A percentile compares a stretch with the other conserved stretches of the same genome.
Conservation (phyloP, 2,113 vertebrate species). For the Uropsilus gracilis region DNA sequence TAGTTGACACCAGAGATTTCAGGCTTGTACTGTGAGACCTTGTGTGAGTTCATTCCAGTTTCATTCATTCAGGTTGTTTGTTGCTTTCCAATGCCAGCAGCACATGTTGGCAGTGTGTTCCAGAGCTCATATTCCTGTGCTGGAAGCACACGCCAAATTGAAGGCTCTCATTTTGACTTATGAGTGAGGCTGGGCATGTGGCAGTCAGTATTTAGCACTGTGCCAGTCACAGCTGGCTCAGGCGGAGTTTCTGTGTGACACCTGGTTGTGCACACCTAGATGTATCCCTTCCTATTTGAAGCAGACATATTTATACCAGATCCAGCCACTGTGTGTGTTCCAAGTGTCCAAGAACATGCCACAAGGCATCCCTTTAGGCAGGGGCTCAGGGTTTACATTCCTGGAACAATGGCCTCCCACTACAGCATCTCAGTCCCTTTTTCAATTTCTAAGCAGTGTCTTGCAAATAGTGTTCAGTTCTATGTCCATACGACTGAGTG, state of each 20-base stretch:
- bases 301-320: not conserved
- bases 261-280: too few relatives aligned
- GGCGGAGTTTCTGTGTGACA: not conserved
- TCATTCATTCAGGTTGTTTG: conserved; percentile 56
- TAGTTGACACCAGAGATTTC: conserved; percentile 9
- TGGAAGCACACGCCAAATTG: not conserved
- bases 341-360: not conserved
- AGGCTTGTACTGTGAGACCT: not conserved
- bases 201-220: not conserved
- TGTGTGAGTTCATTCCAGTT: conserved; percentile 21
- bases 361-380: not conserved
- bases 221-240: not conserved
- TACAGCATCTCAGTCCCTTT: not conserved
- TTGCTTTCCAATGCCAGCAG: not conserved
- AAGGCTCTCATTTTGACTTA: not conserved
- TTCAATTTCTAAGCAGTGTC: not conserved
- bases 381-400: not conserved
- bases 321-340: too few relatives aligned
- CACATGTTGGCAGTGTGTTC: not conserved
- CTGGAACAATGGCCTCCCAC: not conserved
- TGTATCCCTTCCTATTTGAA: not conserved
- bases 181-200: not conserved
- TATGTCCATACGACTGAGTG: not conserved
- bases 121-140: not conserved
- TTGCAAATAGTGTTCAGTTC: not conserved